These are phyloP conservation scores for Ptyas mucosa DNA, from an alignment of 2,113 vertebrate genomes.

Conservation along the genomic window DNA sequence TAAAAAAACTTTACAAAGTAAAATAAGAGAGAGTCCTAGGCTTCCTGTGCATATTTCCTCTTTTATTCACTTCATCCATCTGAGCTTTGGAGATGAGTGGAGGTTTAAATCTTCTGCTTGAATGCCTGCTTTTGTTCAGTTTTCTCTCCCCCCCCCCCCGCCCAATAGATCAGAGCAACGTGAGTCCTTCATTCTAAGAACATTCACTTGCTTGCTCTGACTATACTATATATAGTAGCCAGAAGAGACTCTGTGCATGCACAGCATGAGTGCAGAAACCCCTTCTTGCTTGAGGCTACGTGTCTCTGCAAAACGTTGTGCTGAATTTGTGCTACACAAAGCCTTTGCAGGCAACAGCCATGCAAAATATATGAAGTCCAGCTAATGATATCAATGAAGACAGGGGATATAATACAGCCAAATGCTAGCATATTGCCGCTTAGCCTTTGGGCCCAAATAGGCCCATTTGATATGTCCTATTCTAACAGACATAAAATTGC, in stretches of 20 bases:
- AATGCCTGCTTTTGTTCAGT: not conserved
- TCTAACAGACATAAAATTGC: not conserved
- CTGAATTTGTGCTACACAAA: not conserved
- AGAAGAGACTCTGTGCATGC: not conserved
- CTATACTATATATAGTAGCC: not conserved
- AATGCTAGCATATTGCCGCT: not conserved
- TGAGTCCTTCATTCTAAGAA: not conserved
- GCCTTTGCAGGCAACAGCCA: not conserved
- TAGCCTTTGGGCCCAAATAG: not conserved
- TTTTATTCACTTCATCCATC: not conserved
- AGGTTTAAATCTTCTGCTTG: not conserved
- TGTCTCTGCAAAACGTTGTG: not conserved
- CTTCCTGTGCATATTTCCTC: not conserved
- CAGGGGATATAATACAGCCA: not conserved
- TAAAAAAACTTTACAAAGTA: not conserved
- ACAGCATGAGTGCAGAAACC: not conserved
- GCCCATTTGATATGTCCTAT: not conserved
- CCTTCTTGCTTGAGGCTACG: not conserved
- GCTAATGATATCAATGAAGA: not conserved
- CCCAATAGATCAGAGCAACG: not conserved
- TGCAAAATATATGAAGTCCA: not conserved
- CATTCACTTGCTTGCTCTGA: not conserved
- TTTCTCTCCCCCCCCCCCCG: rapidly evolving
- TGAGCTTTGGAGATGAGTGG: not conserved
- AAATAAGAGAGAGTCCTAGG: not conserved